Conservation (phyloP, 2,113 vertebrate species). For the Oostethus manadensis region DNA sequence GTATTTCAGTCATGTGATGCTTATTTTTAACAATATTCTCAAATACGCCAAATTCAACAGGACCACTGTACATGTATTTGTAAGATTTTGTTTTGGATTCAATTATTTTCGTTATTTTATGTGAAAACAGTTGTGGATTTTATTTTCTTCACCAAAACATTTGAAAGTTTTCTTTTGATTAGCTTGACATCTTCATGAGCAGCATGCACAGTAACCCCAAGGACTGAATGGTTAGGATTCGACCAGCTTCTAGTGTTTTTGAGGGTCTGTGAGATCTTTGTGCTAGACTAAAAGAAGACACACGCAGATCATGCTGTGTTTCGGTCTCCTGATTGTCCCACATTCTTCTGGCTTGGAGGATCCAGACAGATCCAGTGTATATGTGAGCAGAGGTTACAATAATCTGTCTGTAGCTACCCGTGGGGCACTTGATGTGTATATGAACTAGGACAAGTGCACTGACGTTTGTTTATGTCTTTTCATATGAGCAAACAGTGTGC, state of each 20-base stretch:
- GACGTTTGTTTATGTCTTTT: neutral
- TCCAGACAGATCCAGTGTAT: constrained; percentile 12
- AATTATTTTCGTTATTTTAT: too few relatives aligned
- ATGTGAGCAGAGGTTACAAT: constrained; percentile 41
- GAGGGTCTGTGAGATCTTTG: constrained; percentile 2
- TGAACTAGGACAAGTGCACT: neutral
- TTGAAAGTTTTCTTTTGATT: too few relatives aligned
- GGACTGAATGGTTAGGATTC: neutral
- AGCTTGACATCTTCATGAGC: too few relatives aligned
- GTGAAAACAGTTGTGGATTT: too few relatives aligned
- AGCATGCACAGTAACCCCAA: neutral
- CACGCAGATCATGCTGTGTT: constrained; percentile 24
- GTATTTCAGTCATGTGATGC: too few relatives aligned
- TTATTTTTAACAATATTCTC: too few relatives aligned
- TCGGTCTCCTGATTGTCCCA: constrained; percentile 3
- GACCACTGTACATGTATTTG: too few relatives aligned
- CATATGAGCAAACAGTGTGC: neutral
- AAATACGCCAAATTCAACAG: too few relatives aligned
- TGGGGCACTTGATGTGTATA: neutral
- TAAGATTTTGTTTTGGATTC: too few relatives aligned
- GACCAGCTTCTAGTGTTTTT: constrained; percentile 1
- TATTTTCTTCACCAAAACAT: too few relatives aligned
- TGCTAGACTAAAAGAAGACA: constrained; percentile 1
- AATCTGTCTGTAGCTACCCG: constrained; percentile 25
- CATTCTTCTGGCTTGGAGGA: constrained; percentile 26